A percentile compares a stretch with the other conserved stretches of the same genome.
phyloP scores from a whole-genome alignment of 2,113 vertebrate species.

The Triplophysa rosa region DNA sequence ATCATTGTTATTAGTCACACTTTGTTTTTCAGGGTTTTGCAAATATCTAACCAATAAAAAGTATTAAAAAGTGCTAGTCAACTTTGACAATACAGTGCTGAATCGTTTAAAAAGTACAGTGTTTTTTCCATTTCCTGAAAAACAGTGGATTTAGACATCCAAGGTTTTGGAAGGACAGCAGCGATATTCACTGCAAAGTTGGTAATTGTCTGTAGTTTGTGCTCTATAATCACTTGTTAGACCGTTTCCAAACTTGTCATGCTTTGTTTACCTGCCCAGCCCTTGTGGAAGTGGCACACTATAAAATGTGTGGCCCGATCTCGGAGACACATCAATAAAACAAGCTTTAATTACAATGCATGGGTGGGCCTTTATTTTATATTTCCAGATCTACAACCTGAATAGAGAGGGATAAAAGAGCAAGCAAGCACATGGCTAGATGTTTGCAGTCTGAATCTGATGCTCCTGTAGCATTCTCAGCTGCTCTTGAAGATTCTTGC shows the following conservation, averaged over 20 bases:
- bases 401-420: background rate
- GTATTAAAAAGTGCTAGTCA: too few relatives aligned
- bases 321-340: constrained; percentile 47
- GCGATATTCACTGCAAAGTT: background rate
- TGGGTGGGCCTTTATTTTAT: constrained; percentile 52
- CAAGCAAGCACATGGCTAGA: background rate
- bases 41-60: too few relatives aligned
- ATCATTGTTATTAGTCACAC: too few relatives aligned
- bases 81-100: too few relatives aligned
- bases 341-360: constrained; percentile 44
- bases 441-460: constrained; percentile 13
- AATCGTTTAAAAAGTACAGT: too few relatives aligned
- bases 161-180: too few relatives aligned
- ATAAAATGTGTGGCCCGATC: constrained; percentile 28
- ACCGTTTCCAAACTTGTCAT: background rate
- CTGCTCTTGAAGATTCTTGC: constrained; percentile 21
- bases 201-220: constrained; percentile 21
- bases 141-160: too few relatives aligned
- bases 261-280: background rate
- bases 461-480: constrained; percentile 23
- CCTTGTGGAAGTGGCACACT: constrained; percentile 40
- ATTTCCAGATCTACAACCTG: constrained; percentile 29
- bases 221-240: constrained; percentile 6
- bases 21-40: too few relatives aligned
- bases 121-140: too few relatives aligned